Percentiles rank a stretch among this genome's conserved stretches.
Conservation (phyloP, 2,888 invertebrate species). For the Andrena fulva region DNA sequence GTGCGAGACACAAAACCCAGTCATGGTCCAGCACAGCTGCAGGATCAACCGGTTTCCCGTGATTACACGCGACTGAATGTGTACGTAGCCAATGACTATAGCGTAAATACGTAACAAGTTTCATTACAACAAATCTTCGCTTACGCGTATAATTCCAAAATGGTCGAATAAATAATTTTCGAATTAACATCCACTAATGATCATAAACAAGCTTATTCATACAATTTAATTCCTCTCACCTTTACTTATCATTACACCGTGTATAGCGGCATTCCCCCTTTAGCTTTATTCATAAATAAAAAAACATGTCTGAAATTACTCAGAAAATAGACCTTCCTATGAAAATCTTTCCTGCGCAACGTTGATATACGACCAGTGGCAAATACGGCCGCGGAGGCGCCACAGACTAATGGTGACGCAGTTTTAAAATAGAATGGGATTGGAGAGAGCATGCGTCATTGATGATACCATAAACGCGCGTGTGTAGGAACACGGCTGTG, state of each 20-base stretch:
- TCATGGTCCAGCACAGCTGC: conserved; percentile 60
- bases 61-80: conserved; percentile 30
- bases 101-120: conserved; percentile 10
- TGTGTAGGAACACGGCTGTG: conserved; percentile 4
- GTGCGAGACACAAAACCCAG: conserved; percentile 60
- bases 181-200: too few relatives aligned
- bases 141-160: neutral
- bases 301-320: too few relatives aligned
- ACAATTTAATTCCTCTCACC: neutral
- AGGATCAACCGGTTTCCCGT: conserved; percentile 68
- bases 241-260: too few relatives aligned
- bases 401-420: neutral
- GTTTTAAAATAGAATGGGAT: conserved; percentile 59
- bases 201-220: neutral
- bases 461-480: conserved; percentile 52
- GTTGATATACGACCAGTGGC: too few relatives aligned
- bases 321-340: too few relatives aligned
- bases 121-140: neutral
- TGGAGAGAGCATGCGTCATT: conserved; percentile 52
- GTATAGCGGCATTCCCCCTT: too few relatives aligned
- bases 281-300: too few relatives aligned
- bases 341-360: too few relatives aligned
- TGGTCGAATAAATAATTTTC: neutral
- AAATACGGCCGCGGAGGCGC: conserved; percentile 9
- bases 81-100: conserved; percentile 13